phyloP scores from a whole-genome alignment of 92 coral and sea anemone genomes.

The Epizoanthus stellaris region DNA sequence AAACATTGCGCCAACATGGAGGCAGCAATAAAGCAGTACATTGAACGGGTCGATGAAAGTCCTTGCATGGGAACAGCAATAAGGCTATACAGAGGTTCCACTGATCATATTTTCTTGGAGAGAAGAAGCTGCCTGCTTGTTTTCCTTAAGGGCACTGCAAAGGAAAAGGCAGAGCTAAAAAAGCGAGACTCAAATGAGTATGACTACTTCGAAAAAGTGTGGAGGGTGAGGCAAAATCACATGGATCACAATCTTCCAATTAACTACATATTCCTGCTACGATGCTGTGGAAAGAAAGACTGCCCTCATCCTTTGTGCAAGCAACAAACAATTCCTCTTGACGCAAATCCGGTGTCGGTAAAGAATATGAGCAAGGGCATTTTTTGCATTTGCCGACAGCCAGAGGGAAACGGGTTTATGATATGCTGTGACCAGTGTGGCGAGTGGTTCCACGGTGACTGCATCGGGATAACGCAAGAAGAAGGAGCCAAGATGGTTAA shows the following conservation, averaged over 20 bases:
- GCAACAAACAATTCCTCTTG: neutral
- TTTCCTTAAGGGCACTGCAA: conserved; percentile 48
- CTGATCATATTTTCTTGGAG: conserved; percentile 19
- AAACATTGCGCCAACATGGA: conserved; percentile 64
- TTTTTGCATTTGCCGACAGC: conserved; percentile 58
- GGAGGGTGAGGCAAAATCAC: conserved; percentile 54
- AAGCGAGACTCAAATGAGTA: conserved; percentile 26
- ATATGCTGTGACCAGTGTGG: conserved; percentile 66
- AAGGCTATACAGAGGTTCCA: conserved; percentile 52
- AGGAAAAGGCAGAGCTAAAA: conserved; percentile 54
- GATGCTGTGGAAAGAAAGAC: conserved; percentile 41
- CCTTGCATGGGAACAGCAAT: conserved; percentile 63
- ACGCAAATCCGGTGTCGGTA: conserved; percentile 3
- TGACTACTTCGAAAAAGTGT: conserved; percentile 35
- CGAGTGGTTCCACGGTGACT: conserved; percentile 66
- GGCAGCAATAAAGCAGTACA: conserved; percentile 57
- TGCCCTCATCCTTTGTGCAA: conserved; percentile 57
- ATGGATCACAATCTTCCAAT: conserved; percentile 48
- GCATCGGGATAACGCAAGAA: conserved; percentile 55
- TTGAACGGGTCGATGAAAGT: conserved; percentile 61
- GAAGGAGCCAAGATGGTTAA: conserved; percentile 13
- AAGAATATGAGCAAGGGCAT: conserved; percentile 42
- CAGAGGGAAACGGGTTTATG: conserved; percentile 50
- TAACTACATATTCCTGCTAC: conserved; percentile 52
- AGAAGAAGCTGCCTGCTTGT: conserved; percentile 35